Evolutionary conservation across 2,113 vertebrate species (phyloP), one percentile per base, ranked within the genome.

Genomic region (Lycocorax pyrrhopterus): DNA sequence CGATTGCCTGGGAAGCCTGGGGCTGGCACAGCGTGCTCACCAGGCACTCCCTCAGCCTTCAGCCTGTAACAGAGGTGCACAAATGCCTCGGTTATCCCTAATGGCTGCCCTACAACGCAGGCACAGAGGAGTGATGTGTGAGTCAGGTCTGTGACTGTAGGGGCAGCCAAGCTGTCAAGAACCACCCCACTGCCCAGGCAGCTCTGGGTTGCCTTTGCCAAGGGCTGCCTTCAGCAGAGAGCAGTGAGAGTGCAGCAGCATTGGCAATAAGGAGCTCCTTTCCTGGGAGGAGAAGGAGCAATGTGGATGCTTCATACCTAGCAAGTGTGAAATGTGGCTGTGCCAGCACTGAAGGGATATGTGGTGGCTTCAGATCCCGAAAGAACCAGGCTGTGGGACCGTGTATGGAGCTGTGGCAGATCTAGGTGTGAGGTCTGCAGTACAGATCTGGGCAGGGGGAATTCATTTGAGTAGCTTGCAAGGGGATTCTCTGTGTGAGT

Each of bases 401-500:
- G 2, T 1, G 1, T 15, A 7, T 13, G 30, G 37, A 33, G 8
- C 32, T 69, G 29, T 8, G 13, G 8, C 2, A 6, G 26, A 22
- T 26, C 9, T 7, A 16, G 14, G 10, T 47, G 9, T 33, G n/a
- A 66, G 27, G 16, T 47, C 21, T 76, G 33, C 43, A 35, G 27
- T 25, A 17, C 75, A 35, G 49, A 37, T 10, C 10, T 33, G 17
- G 27, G 19, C 16, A 43, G 21, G 4, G 10, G 3, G 8, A 60
- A 27, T 8, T 52, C 12, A 35, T 5, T 3, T 12, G 4, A 13
- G 22, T 21, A 7, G 6, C 6, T 79, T 76, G 23, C 18, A 17
- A 59, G 6, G 5, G 10, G 11, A 1, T 2, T 23, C 25, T 44
- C 60, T 62, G 12, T 64, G 17, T 55, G 22, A 35, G 12, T 4